These are phyloP conservation scores for Sprattus sprattus DNA, from an alignment of 2,113 vertebrate species.

Conservation along the genomic window DNA sequence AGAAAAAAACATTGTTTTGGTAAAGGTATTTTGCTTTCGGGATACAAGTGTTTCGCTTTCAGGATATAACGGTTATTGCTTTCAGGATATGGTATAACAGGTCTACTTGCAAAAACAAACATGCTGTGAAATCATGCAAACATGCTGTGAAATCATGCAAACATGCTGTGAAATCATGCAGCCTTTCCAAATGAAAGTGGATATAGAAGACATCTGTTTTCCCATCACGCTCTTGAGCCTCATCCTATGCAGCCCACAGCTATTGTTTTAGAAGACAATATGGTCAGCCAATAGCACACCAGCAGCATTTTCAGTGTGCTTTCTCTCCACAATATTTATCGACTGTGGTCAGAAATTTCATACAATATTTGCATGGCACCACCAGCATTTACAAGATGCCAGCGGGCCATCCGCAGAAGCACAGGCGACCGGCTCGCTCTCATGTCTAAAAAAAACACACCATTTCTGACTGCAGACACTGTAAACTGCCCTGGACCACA, in stretches of 20 bases:
- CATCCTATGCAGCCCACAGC: not conserved
- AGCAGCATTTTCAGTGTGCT: not conserved
- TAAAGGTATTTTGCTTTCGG: not conserved
- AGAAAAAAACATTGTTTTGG: not conserved
- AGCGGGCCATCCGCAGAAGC: not conserved
- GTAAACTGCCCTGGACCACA: constrained; percentile 11
- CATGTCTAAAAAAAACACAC: not conserved
- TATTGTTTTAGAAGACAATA: not conserved
- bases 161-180: not conserved
- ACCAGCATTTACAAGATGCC: not conserved
- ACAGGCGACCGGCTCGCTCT: not conserved
- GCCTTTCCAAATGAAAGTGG: not conserved
- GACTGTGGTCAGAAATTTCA: constrained; percentile 8
- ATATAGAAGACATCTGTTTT: not conserved
- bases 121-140: not conserved
- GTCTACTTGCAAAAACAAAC: not conserved
- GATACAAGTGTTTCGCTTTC: not conserved
- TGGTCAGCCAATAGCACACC: not conserved
- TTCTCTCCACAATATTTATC: constrained; percentile 2
- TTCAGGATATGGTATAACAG: not conserved
- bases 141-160: not conserved
- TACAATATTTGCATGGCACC: not conserved
- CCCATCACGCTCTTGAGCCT: not conserved
- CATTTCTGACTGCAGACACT: constrained; percentile 9
- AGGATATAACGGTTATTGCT: not conserved